These are phyloP conservation scores for Spodoptera litura DNA, from an alignment of 1,140 invertebrate genomes.

Conservation along the genomic window DNA sequence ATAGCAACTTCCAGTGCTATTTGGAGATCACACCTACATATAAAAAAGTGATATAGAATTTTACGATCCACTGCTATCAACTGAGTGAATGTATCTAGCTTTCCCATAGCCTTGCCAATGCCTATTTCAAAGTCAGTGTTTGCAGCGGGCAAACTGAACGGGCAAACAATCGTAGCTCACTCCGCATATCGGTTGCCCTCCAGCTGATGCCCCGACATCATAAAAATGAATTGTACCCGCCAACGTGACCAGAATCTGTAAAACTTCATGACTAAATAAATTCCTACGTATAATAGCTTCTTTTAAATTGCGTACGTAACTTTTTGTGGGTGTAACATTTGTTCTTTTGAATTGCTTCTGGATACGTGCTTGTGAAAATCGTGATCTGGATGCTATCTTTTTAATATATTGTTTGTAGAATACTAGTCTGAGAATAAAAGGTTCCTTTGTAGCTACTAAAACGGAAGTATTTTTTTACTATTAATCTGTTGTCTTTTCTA, in stretches of 20 bases:
- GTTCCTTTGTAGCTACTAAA: neutral
- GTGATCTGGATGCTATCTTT: constrained; percentile 15
- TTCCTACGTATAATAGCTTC: constrained; percentile 28
- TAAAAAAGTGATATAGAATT: constrained; percentile 3
- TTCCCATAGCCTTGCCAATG: neutral
- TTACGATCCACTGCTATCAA: neutral
- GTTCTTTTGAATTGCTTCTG: constrained; percentile 18
- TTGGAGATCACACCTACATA: neutral
- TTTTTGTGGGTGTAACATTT: constrained; percentile 36
- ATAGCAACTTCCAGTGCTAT: too few relatives aligned
- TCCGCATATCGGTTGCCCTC: constrained; percentile 26
- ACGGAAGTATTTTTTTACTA: too few relatives aligned
- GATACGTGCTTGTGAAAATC: neutral
- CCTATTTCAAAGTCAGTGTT: constrained; percentile 25
- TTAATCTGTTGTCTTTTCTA: too few relatives aligned
- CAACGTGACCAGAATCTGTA: constrained; percentile 46
- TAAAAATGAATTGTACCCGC: constrained; percentile 58
- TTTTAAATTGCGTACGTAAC: constrained; percentile 39
- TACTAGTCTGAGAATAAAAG: too few relatives aligned
- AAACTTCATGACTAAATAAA: constrained; percentile 42
- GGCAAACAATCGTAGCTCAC: constrained; percentile 34
- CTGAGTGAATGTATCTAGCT: constrained; percentile 3
- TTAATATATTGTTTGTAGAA: neutral
- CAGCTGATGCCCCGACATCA: constrained; percentile 49
- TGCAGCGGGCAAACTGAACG: constrained; percentile 29